These are phyloP conservation scores for Pangasius mekongensis DNA, from an alignment of 2,797 vertebrate species.

Conservation along the genomic window DNA sequence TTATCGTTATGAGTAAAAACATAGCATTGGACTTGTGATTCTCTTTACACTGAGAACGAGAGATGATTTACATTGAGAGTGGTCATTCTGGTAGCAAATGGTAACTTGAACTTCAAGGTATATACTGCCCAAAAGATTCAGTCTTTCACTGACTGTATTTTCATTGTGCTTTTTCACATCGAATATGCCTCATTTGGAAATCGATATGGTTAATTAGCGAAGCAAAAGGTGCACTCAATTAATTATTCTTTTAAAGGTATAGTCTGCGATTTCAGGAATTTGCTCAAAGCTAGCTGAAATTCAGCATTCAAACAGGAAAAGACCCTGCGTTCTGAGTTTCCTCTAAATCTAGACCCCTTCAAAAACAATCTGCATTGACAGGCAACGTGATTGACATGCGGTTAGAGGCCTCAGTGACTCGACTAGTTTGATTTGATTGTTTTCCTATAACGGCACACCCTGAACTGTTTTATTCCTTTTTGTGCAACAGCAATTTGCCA, in stretches of 20 bases:
- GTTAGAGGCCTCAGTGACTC: not conserved
- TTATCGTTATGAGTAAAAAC: slow-evolving; percentile 3
- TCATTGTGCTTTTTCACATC: not conserved
- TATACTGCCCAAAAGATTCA: not conserved
- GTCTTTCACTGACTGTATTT: not conserved
- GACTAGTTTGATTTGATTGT: not conserved
- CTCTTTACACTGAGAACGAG: not conserved
- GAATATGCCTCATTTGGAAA: not conserved
- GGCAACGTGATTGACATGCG: not conserved
- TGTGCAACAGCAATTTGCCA: not conserved
- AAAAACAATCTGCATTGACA: not conserved
- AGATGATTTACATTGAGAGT: not conserved
- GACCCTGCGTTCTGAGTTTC: not conserved
- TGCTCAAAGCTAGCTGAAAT: not conserved
- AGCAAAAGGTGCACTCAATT: not conserved
- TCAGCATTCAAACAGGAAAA: too few relatives aligned
- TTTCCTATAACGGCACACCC: not conserved
- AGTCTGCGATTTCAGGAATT: too few relatives aligned
- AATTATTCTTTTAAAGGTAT: too few relatives aligned
- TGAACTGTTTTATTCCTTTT: not conserved
- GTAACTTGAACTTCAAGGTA: not conserved
- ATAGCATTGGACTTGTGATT: not conserved
- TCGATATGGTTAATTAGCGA: not conserved
- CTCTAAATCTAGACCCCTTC: not conserved
- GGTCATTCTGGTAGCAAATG: not conserved